phyloP scores from a whole-genome alignment of 2,113 vertebrate species.

The Dicerorhinus sumatrensis region DNA sequence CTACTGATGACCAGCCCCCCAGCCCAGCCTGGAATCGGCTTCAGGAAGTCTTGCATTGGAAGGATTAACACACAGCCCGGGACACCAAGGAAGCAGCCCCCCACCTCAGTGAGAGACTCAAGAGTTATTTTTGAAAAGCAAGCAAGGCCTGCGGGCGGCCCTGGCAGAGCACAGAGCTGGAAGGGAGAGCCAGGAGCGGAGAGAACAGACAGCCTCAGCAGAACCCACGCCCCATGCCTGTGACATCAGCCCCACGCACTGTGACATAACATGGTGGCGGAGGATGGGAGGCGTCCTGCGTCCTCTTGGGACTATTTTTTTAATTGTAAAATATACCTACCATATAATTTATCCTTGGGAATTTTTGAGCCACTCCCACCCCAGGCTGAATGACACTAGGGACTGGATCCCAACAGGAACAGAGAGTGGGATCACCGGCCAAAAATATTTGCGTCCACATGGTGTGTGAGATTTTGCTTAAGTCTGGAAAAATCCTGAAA shows the following conservation, averaged over 20 bases:
- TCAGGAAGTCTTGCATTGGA: not conserved
- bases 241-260: slow-evolving; percentile 65
- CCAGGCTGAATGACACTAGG: not conserved
- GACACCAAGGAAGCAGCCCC: slow-evolving; percentile 67
- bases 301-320: slow-evolving; percentile 38
- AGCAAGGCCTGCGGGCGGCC: slow-evolving; percentile 72
- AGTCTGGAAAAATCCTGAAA: slow-evolving; percentile 31
- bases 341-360: not conserved
- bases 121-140: slow-evolving; percentile 79
- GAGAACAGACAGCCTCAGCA: slow-evolving; percentile 55
- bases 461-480: not conserved
- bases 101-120: slow-evolving; percentile 35
- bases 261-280: slow-evolving; percentile 47
- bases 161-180: slow-evolving; percentile 69
- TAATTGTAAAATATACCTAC: slow-evolving; percentile 1
- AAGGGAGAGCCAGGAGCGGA: slow-evolving; percentile 58
- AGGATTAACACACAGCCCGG: slow-evolving; percentile 17
- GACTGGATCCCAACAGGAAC: not conserved
- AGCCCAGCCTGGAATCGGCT: not conserved
- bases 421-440: not conserved
- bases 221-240: slow-evolving; percentile 57
- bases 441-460: slow-evolving; percentile 51
- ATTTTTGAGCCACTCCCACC: slow-evolving; percentile 10
- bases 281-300: not conserved
- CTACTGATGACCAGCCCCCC: not conserved